Percentiles rank a stretch among this genome's conserved stretches.
These are phyloP conservation scores for Mormyrus lacerda DNA, from an alignment of 2,113 vertebrate genomes.

Conservation along the genomic window DNA sequence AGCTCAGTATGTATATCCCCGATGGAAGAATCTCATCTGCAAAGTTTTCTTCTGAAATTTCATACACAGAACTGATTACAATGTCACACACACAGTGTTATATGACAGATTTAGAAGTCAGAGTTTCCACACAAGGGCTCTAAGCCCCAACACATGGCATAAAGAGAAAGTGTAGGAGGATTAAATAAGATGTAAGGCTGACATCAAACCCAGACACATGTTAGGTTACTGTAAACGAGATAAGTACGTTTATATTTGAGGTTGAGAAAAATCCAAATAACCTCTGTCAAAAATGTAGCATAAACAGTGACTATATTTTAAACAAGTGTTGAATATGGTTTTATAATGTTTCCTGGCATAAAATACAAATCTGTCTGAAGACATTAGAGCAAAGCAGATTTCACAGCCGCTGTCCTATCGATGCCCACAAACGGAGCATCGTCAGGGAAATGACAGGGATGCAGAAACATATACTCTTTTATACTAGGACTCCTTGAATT, in stretches of 20 bases:
- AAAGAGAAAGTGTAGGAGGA: slow-evolving; percentile 15
- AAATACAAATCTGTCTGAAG: not conserved
- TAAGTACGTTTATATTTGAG: not conserved
- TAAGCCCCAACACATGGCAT: not conserved
- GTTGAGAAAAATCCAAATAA: not conserved
- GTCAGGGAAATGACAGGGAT: not conserved
- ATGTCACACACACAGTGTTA: not conserved
- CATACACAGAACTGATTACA: not conserved
- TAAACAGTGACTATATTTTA: not conserved
- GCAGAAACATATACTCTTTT: not conserved
- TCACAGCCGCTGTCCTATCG: not conserved
- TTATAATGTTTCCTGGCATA: not conserved
- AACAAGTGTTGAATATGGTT: not conserved
- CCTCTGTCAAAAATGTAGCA: not conserved
- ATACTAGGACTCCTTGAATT: not conserved
- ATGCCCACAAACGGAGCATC: not conserved
- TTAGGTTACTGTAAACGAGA: slow-evolving; percentile 3
- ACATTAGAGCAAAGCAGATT: not conserved
- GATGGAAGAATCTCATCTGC: slow-evolving; percentile 25
- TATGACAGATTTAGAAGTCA: not conserved
- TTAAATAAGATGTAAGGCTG: not conserved
- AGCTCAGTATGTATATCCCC: slow-evolving; percentile 30
- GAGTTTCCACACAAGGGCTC: not conserved
- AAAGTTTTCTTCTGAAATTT: slow-evolving; percentile 19
- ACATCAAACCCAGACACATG: not conserved